A percentile compares a stretch with the other conserved stretches of the same genome.
phyloP scores from a whole-genome alignment of 1,140 invertebrate genomes.

The Caenorhabditis briggsae region DNA sequence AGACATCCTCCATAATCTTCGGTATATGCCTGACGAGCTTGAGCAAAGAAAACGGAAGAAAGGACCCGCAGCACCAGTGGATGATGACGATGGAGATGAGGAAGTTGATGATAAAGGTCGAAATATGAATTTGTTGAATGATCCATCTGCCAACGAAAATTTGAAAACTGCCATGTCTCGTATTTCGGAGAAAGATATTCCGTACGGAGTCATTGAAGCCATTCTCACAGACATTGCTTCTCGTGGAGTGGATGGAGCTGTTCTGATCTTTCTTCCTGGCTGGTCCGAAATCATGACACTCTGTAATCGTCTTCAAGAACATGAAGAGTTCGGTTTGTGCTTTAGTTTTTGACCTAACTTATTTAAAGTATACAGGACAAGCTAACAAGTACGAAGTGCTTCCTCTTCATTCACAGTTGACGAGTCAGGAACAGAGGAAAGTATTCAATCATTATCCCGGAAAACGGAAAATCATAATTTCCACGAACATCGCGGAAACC shows the following conservation, averaged over 20 bases:
- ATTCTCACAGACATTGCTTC: conserved; percentile 71
- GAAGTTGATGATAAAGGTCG: conserved; percentile 61
- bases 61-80: neutral
- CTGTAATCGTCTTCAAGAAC: conserved; percentile 79
- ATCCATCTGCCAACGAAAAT: conserved; percentile 15
- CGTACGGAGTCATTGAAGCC: conserved; percentile 74
- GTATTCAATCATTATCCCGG: conserved; percentile 83
- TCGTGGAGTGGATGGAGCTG: conserved; percentile 82
- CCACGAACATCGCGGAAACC: conserved; percentile 94
- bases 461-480: conserved; percentile 82
- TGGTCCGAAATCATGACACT: conserved; percentile 90
- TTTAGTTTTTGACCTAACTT: neutral
- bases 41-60: conserved; percentile 59
- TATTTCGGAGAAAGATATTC: conserved; percentile 74
- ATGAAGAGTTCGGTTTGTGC: conserved; percentile 80
- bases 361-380: conserved; percentile 38
- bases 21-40: conserved; percentile 67
- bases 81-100: conserved; percentile 63
- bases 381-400: conserved; percentile 69
- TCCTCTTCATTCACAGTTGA: conserved; percentile 74
- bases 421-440: conserved; percentile 84
- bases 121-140: conserved; percentile 60
- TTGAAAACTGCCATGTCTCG: conserved; percentile 67
- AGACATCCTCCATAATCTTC: conserved; percentile 71
- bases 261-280: conserved; percentile 91